These are phyloP conservation scores for Epiperipatus broadwayi DNA, from an alignment of 2,888 invertebrate genomes.

Conservation along the genomic window DNA sequence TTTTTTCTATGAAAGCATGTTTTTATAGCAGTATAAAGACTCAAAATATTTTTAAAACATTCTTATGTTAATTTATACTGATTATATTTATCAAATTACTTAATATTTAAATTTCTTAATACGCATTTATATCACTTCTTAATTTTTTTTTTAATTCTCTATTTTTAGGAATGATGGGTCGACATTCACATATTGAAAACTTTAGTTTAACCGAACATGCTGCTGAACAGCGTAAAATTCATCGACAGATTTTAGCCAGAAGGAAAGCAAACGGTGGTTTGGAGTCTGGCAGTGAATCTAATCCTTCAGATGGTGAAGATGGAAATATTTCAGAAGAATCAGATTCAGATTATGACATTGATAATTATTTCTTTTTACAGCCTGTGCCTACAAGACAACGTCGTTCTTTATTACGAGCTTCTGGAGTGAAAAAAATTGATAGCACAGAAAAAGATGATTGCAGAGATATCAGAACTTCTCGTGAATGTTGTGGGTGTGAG, in stretches of 20 bases:
- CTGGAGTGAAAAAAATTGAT: constrained; percentile 84
- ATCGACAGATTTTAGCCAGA: constrained; percentile 60
- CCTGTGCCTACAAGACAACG: constrained; percentile 82
- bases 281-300: no score
- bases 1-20: no score
- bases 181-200: constrained; percentile 45
- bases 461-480: constrained; percentile 65
- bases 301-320: constrained; percentile 21
- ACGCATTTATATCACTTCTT: background rate
- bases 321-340: constrained; percentile 22
- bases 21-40: no score
- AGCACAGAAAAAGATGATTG: constrained; percentile 82
- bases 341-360: constrained; percentile 65
- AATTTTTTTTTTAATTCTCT: background rate
- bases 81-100: no score
- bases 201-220: constrained; percentile 75
- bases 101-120: background rate
- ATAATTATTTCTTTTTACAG: constrained; percentile 68
- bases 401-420: constrained; percentile 63
- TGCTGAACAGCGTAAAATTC: constrained; percentile 62
- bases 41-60: no score
- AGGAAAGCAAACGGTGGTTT: constrained; percentile 31
- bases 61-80: no score
- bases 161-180: constrained; percentile 49
- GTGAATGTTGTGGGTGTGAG: constrained; percentile 81